Evolutionary conservation across 1,140 invertebrate species (phyloP).

Genomic region (Andricus grossulariae): DNA sequence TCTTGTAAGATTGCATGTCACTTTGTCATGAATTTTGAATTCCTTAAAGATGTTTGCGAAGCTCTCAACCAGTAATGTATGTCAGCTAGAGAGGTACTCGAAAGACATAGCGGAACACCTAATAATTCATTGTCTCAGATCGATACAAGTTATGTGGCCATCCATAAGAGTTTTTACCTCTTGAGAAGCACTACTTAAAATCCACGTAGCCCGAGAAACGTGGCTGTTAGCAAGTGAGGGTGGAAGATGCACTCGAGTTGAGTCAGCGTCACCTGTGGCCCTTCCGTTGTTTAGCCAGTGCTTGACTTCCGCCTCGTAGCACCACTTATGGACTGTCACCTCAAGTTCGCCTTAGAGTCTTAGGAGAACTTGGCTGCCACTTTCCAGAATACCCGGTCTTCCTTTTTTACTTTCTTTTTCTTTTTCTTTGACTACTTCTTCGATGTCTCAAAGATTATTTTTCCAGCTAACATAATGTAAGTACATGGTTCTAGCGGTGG

Average conservation of each 20-base stretch:
- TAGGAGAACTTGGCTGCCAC: slow-evolving; percentile 59
- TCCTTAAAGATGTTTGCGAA: no score
- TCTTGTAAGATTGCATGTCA: no score
- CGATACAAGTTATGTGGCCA: slow-evolving; percentile 29
- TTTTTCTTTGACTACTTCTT: background rate
- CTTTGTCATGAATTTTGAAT: no score
- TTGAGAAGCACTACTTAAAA: slow-evolving; percentile 39
- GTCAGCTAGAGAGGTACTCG: background rate
- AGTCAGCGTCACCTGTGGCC: slow-evolving; percentile 67
- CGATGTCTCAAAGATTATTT: slow-evolving; percentile 8
- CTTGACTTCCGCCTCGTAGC: slow-evolving; percentile 54
- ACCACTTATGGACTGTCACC: slow-evolving; percentile 57
- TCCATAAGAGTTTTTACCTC: slow-evolving; percentile 33
- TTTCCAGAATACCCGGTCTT: slow-evolving; percentile 66
- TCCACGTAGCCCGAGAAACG: slow-evolving; percentile 44
- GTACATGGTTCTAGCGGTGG: background rate
- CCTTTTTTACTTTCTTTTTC: background rate
- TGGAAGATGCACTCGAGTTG: slow-evolving; percentile 60
- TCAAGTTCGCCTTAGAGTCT: slow-evolving; percentile 44
- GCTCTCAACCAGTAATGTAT: no score
- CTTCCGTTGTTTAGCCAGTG: slow-evolving; percentile 63
- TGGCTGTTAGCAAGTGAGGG: slow-evolving; percentile 45
- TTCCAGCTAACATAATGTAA: background rate
- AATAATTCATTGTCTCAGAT: slow-evolving; percentile 30
- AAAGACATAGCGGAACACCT: background rate